A percentile compares a stretch with the other conserved stretches of the same genome.
Evolutionary conservation across 2,113 vertebrate species (phyloP).

Genomic region (Ophthalmolycus amberensis): DNA sequence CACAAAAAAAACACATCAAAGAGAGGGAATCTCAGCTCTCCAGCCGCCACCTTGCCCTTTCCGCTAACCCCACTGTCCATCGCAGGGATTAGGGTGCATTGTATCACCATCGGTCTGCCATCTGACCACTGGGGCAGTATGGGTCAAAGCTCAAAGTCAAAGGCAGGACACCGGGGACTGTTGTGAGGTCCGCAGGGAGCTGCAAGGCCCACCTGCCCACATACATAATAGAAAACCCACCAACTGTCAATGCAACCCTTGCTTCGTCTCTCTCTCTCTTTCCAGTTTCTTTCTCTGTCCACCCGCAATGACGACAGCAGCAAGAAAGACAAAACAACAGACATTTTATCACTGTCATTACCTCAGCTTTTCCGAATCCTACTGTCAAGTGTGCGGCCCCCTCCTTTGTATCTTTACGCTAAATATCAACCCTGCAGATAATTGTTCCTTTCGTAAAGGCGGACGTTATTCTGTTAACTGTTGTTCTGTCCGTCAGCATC

Average conservation of each 20-base stretch:
- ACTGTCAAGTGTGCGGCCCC: neutral
- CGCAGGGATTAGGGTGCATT: conserved; percentile 30
- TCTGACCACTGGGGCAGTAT: conserved; percentile 18
- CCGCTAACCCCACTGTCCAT: conserved; percentile 33
- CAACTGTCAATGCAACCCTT: conserved; percentile 44
- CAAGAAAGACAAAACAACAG: conserved; percentile 4
- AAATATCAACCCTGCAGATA: neutral
- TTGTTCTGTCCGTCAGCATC: neutral
- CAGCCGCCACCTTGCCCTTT: conserved; percentile 34
- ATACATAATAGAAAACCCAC: conserved; percentile 75
- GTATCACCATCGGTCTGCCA: conserved; percentile 21
- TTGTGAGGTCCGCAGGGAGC: conserved; percentile 39
- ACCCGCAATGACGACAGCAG: neutral
- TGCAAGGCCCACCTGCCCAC: conserved; percentile 55
- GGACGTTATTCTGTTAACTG: neutral
- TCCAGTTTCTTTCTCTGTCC: neutral
- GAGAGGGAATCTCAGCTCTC: conserved; percentile 22
- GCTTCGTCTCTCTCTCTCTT: neutral
- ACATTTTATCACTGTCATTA: conserved; percentile 4
- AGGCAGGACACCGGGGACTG: conserved; percentile 45
- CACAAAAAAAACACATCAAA: conserved; percentile 45
- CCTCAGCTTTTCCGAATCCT: neutral
- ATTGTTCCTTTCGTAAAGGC: neutral
- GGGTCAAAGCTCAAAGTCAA: conserved; percentile 68
- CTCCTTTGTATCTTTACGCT: neutral